phyloP scores from a whole-genome alignment of 1,140 invertebrate species.

The Trissolcus basalis region DNA sequence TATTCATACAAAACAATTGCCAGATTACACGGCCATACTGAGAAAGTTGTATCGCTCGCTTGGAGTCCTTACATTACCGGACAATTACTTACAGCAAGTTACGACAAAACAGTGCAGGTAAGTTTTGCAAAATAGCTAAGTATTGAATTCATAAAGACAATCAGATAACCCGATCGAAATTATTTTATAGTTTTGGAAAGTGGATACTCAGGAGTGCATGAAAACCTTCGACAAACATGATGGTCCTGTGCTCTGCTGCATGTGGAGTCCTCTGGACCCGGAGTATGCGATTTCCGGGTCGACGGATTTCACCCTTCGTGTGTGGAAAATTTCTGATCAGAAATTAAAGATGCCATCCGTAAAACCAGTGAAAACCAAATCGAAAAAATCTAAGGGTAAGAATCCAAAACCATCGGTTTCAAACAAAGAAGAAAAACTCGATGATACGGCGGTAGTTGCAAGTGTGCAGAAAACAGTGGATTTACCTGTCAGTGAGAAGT shows the following conservation, averaged over 20 bases:
- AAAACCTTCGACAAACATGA: constrained; percentile 78
- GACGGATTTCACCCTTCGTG: constrained; percentile 78
- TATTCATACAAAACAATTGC: constrained; percentile 70
- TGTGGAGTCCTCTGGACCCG: constrained; percentile 81
- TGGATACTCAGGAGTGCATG: constrained; percentile 76
- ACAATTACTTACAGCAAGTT: constrained; percentile 81
- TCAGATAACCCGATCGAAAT: no score
- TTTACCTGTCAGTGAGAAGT: background rate
- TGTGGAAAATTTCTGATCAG: constrained; percentile 78
- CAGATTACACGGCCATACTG: constrained; percentile 78
- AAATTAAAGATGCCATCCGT: constrained; percentile 35
- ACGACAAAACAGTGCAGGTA: constrained; percentile 83
- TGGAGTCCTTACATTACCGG: constrained; percentile 86
- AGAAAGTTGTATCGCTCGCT: constrained; percentile 78
- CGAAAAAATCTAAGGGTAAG: constrained; percentile 39
- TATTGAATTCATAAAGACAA: constrained; percentile 3
- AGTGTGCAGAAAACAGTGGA: no score
- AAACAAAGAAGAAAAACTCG: constrained; percentile 5
- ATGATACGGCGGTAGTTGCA: no score
- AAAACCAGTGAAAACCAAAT: constrained; percentile 46
- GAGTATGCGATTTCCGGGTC: constrained; percentile 80
- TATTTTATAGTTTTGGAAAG: constrained; percentile 82
- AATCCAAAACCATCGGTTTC: background rate
- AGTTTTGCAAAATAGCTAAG: background rate
- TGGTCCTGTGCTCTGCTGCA: constrained; percentile 76